Evolutionary conservation across 2,888 invertebrate species (phyloP), one percentile per base, ranked within the genome.

Genomic region (Lasioglossum zephyrum): DNA sequence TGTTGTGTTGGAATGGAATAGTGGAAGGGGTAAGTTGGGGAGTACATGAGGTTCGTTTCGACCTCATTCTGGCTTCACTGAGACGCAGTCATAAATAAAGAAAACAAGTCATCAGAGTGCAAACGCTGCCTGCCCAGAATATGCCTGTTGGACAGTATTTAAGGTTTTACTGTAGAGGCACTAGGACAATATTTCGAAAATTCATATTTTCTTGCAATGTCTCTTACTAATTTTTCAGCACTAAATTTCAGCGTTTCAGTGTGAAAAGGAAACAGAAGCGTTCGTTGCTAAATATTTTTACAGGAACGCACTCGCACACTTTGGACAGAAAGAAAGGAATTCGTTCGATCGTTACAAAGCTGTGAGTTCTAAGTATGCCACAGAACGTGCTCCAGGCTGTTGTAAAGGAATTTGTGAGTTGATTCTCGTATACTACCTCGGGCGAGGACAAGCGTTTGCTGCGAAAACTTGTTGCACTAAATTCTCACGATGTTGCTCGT

Each of bases 381-480:
- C 57, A 16, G 63, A 16, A 63, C 63, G 31, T 63, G 63, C 31
- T 63, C 9, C 63, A 2, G 31, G 63, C 63, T 16, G 63, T 63
- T 63, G 63, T 63, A 31, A 63, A 31, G 63, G 63, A 63, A 63
- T 63, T 63, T 63, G 63, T 63, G 63, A 31, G 63, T 31, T 31
- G 63, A 63, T 31, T 31, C 26, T 63, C 16, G 63, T 31, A 16
- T 16, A 63, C 31, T 63, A 63, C 31, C 31, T 63, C 63, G 16
- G 26, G 31, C 16, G 13, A 63, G 31, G 63, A 16, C 63, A 63
- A 63, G 63, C 63, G 16, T 63, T 63, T 31, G 26, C 11, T n/a
- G n/a, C 57, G 57, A 31, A 63, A 63, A 63, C 31, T 26, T 31
- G 63, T 63, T 63, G 63, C 31, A 63, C 63, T 63, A 63, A 63